Base-by-base conservation (phyloP, 1,140 invertebrate genomes). In the Berghia stephanieae region DNA sequence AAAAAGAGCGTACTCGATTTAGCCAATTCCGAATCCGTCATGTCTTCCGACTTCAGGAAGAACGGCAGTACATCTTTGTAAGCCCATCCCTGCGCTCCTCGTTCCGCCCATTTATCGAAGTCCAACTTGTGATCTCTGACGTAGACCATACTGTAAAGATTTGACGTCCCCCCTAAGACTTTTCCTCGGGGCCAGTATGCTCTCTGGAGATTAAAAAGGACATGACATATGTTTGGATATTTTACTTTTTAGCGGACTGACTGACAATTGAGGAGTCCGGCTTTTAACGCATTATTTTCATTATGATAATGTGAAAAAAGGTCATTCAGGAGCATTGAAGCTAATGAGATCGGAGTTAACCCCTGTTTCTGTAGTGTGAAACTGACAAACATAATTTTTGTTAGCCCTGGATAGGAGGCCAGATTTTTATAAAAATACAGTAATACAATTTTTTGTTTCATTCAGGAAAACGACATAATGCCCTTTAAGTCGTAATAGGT, bases 121-220 rank as follows among this genome's bases (percentile, higher is more conserved):
- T 99, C 97, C 77, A 93, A 93, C 79, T 93, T 93, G 84, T 97
- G 98, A 0, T 97, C 97, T 27, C 97, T 91, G 0, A 98, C 90
- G 83, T 98, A 99, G 0, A 98, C 90, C 96, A 99, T 98, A 85
- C 96, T 98, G 87, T 99, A 99, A 0, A 99, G 90, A 0, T 96
- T 94, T 4, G 95, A 96, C 0, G 94, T 95, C 0, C 96, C 97
- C 0, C 96, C 96, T 16, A 88, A 71, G 16, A 84, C 82, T 31
- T 74, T 68, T 13, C 84, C 84, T 43, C 84, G 49, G 0, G 84
- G 83, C 83, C 81, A 83, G 70, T 75, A 75, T 38, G 76, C 75
- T 71, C 76, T 82, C 83, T 84, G 69, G 34, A 57, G 77, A 36
- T 31, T n/a, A 43, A 42, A n/a, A 24, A 24, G n/a, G 31, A 34